Base-by-base conservation (phyloP, 2,113 vertebrate genomes). In the Zingel zingel region DNA sequence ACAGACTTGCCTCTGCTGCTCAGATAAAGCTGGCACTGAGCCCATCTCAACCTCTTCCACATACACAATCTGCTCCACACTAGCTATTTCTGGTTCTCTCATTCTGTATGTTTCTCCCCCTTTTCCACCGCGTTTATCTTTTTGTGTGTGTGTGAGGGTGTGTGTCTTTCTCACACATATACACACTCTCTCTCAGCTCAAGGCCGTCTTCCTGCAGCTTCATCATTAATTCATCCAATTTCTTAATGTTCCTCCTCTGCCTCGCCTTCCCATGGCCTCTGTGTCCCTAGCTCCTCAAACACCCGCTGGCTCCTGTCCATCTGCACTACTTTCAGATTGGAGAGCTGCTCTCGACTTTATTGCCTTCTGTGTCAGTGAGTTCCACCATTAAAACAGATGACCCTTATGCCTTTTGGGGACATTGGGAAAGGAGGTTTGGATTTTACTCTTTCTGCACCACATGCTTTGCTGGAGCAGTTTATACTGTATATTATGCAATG, bases 221-320 rank as follows among this genome's bases (percentile, higher is more conserved):
- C 82, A 93, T 91, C 74, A 88, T 85, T 87, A 81, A 91, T 92
- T 89, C 75, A 89, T 90, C 78, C 83, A 83, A 83, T 91, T 83
- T 83, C 82, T 87, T 81, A 77, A 82, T 82, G 85, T 82, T 85
- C 82, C 78, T 73, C 61, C 62, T 79, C 80, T 83, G 78, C 73
- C 13, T 87, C 21, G 81, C 78, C 74, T 78, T 85, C 86, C 59
- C 85, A 51, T 83, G 85, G 70, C 82, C 82, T 82, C 74, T 25
- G 77, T 73, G 72, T 81, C 73, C 63, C 56, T 25, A 30, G 74
- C 66, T 81, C 75, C 83, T 59, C 67, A 76, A 30, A 79, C 69
- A 47, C 86, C 85, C 82, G 80, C 88, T 87, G 85, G 80, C 86
- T 88, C 9, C 84, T 81, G 82, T 90, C 81, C 90, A 88, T 80